These are phyloP conservation scores for Liasis olivaceus DNA, from an alignment of 2,797 vertebrate genomes.

Conservation along the genomic window DNA sequence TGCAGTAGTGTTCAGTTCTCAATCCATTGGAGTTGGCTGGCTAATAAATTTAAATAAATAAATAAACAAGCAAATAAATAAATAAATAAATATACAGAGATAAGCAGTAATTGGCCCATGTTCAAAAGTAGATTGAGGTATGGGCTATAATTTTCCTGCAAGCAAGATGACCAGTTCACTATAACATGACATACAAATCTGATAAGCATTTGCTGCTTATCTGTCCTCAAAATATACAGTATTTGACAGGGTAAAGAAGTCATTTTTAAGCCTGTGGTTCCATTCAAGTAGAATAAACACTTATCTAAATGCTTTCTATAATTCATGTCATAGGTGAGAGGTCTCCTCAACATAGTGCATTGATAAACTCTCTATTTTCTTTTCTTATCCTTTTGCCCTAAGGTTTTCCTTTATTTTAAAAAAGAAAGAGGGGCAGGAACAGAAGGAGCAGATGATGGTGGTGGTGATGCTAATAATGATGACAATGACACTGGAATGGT, in stretches of 20 bases:
- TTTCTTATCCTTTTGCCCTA: neutral
- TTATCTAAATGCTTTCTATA: constrained; percentile 21
- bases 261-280: constrained; percentile 36
- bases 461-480: too few species aligned
- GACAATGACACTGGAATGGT: neutral
- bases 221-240: neutral
- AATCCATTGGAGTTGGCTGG: too few species aligned
- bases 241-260: constrained; percentile 13
- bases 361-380: constrained; percentile 4
- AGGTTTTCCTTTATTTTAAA: neutral
- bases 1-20: neutral
- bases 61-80: too few species aligned
- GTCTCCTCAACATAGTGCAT: constrained; percentile 27
- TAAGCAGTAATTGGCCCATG: neutral
- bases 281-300: constrained; percentile 39
- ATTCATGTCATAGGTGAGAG: neutral
- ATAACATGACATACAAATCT: constrained; percentile 1
- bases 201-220: constrained; percentile 9
- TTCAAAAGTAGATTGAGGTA: neutral
- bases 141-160: neutral
- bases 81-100: too few species aligned
- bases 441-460: neutral
- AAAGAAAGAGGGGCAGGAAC: neutral
- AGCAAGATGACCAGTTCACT: neutral
- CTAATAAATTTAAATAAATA: too few species aligned